Evolutionary conservation across 2,888 invertebrate genomes (phyloP), one percentile per base, ranked within the genome.

Genomic region (Liodrosophila aerea): DNA sequence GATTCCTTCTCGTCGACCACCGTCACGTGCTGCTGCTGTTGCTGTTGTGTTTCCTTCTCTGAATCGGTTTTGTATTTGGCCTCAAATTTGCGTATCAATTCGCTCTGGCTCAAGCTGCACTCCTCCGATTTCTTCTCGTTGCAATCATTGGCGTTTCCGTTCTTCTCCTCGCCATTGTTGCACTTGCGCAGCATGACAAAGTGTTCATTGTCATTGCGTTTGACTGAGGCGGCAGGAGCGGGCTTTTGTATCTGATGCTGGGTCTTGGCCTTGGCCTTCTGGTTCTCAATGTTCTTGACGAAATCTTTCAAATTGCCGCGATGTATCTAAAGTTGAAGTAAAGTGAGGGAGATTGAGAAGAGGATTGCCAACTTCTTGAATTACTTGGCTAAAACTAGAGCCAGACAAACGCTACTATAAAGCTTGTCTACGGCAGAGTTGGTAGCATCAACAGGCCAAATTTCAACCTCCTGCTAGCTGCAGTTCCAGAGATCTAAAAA

Each of bases 21-120:
- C n/a, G n/a, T n/a, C n/a, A n/a, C n/a, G n/a, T n/a, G n/a, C 11
- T 34, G 40, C 15, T 36, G 46, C 13, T 16, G 36, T 7, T 11
- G 46, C 22, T 44, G 41, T 5, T 43, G 63, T 0, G 27, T 41
- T 49, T 88, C 88, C 62, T 88, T 88, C 43, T 90, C 89, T 0
- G 87, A 83, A 56, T 89, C 88, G 31, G 77, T 87, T 68, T 88
- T 89, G 33, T 89, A 89, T 75, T 90, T 90, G 61, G 91, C 91
- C 76, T 94, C 93, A 88, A 93, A 92, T 69, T 92, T 93, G 85
- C 93, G 93, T 39, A 93, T 92, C 9, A 93, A 87, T 77, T 93
- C 78, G 54, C 72, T 75, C 34, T 77, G 70, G 29, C 27, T 70
- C 1, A 73, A 39, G 7, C 44, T 49, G 34, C 58, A 74, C 5